These are phyloP conservation scores for Fopius arisanus DNA, from an alignment of 1,140 invertebrate genomes.

Conservation along the genomic window DNA sequence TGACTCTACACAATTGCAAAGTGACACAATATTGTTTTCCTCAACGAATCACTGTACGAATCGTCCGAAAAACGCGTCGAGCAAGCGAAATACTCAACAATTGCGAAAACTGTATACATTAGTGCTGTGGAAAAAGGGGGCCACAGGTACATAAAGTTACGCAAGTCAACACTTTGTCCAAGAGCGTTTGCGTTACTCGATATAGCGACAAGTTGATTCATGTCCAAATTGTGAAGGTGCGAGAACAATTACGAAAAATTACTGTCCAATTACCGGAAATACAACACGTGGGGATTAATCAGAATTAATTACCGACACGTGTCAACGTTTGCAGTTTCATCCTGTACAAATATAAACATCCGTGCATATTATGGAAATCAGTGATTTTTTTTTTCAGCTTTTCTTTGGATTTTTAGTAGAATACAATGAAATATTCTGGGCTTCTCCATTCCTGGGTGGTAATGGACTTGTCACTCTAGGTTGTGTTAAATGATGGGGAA, in stretches of 20 bases:
- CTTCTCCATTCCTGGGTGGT: not conserved
- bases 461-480: constrained; percentile 6
- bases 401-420: not conserved
- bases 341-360: not conserved
- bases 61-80: constrained; percentile 52
- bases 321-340: not conserved
- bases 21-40: not conserved
- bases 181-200: constrained; percentile 16
- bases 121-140: constrained; percentile 45
- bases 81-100: constrained; percentile 53
- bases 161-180: constrained; percentile 30
- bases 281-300: not conserved
- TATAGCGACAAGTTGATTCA: constrained; percentile 10
- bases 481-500: constrained; percentile 20
- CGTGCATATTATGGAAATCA: not conserved
- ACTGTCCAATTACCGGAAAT: not conserved
- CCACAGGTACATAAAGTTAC: constrained; percentile 32
- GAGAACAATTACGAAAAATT: not conserved
- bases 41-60: constrained; percentile 31
- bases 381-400: no score
- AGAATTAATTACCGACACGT: not conserved
- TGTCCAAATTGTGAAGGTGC: constrained; percentile 5
- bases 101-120: constrained; percentile 58
- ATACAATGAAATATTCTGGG: constrained; percentile 1
- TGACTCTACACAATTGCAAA: not conserved